Evolutionary conservation across 2,797 vertebrate species (phyloP), one percentile per base, ranked within the genome.

Genomic region (Peromyscus melanophrys): DNA sequence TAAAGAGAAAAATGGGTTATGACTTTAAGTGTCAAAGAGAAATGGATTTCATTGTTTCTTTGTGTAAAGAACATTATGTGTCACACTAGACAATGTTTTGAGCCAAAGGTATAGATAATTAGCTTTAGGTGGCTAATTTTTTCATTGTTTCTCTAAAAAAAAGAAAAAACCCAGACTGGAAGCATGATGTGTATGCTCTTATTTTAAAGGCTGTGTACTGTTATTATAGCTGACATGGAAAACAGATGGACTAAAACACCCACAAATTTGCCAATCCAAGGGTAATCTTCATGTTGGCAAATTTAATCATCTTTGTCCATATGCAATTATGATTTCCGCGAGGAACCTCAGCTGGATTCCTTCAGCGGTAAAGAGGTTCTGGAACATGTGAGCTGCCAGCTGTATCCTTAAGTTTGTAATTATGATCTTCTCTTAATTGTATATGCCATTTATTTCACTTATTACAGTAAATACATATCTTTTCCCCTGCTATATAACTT

Each of bases 261-360:
- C 87, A 82, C 59, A 85, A 59, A 94, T 76, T 69, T 89, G 76
- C 88, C 77, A 90, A 0, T 94, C 9, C 75, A 49, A 80, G 43
- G 34, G 19, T 67, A 95, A 85, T 88, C 90, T 95, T 96, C 57
- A 49, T 76, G 52, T 95, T 96, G 88, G 75, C 63, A 97, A 89
- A 95, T 95, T 71, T 76, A 95, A 94, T 97, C 73, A 80, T 90
- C 81, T 96, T 73, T 71, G 37, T 40, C n/a, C 89, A 89, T 90
- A 65, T 73, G 73, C 17, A 71, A 13, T 97, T 95, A 87, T 3
- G 31, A 76, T 80, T 96, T 96, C 94, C 55, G 83, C 16, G 55
- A 88, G 69, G 63, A 95, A 61, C 19, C 81, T 89, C 90, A 92
- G 87, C 77, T 86, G 92, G 81, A 37, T 86, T 91, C 75, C 89